Evolutionary conservation across 1,140 invertebrate species (phyloP).

Genomic region (Aphelenchoides besseyi): DNA sequence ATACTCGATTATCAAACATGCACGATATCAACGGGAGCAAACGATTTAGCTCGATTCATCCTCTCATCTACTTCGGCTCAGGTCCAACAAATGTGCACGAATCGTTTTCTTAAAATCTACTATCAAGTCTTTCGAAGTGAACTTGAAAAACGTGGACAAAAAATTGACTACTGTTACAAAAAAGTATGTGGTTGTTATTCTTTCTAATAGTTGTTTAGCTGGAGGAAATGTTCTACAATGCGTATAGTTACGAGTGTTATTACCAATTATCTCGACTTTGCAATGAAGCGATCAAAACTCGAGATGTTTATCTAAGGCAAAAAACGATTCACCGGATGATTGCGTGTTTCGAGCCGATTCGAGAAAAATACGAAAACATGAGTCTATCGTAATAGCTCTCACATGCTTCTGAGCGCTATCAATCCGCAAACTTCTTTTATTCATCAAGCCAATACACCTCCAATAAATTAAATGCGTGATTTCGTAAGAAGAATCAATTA

Average conservation of each 20-base stretch:
- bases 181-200: neutral
- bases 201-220: neutral
- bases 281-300: conserved; percentile 12
- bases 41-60: conserved; percentile 17
- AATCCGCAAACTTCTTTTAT: too few relatives aligned
- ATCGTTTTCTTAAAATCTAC: conserved; percentile 7
- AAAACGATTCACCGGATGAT: conserved; percentile 18
- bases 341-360: conserved; percentile 10
- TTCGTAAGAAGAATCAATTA: too few relatives aligned
- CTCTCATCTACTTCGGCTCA: neutral
- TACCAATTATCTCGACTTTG: neutral
- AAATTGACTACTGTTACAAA: neutral
- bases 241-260: conserved; percentile 1
- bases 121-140: conserved; percentile 7
- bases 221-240: neutral
- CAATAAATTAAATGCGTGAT: too few relatives aligned
- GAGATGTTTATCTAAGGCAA: neutral
- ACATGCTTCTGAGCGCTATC: too few relatives aligned
- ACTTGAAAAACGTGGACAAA: conserved; percentile 15
- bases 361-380: conserved; percentile 10
- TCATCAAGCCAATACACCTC: too few relatives aligned
- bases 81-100: conserved; percentile 14
- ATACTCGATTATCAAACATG: conserved; percentile 5
- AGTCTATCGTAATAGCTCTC: too few relatives aligned
- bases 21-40: conserved; percentile 1